Evolutionary conservation across 2,113 vertebrate genomes (phyloP).

Genomic region (Perca flavescens): DNA sequence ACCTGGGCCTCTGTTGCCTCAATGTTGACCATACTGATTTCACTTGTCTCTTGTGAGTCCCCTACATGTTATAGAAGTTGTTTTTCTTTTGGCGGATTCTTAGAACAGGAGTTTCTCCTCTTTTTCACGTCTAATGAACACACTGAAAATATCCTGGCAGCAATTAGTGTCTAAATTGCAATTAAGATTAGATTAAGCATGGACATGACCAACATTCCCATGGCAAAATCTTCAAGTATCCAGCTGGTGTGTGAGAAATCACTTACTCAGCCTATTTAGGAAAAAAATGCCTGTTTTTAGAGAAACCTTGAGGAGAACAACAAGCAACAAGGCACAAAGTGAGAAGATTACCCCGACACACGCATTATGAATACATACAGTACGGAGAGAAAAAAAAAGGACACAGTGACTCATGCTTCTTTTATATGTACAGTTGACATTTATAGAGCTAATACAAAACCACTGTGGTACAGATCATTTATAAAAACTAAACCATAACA

Average conservation of each 20-base stretch:
- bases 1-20: no score
- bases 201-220: not conserved
- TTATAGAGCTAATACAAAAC: constrained; percentile 84
- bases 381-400: not conserved
- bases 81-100: not conserved
- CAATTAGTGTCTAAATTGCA: not conserved
- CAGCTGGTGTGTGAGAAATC: not conserved
- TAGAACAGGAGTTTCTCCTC: not conserved
- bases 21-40: no score
- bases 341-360: not conserved
- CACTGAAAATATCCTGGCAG: not conserved
- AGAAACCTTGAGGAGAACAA: not conserved
- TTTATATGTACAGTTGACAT: constrained; percentile 74
- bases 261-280: not conserved
- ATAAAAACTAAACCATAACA: constrained; percentile 66
- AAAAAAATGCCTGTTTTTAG: not conserved
- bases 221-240: not conserved
- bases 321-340: not conserved
- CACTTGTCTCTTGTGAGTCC: no score
- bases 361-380: not conserved
- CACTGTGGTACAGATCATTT: constrained; percentile 77
- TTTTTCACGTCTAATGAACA: not conserved
- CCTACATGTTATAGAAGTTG: no score
- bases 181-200: not conserved
- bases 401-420: constrained; percentile 21